Base-by-base conservation (phyloP, 2,113 vertebrate species). In the Sciurus niger region DNA sequence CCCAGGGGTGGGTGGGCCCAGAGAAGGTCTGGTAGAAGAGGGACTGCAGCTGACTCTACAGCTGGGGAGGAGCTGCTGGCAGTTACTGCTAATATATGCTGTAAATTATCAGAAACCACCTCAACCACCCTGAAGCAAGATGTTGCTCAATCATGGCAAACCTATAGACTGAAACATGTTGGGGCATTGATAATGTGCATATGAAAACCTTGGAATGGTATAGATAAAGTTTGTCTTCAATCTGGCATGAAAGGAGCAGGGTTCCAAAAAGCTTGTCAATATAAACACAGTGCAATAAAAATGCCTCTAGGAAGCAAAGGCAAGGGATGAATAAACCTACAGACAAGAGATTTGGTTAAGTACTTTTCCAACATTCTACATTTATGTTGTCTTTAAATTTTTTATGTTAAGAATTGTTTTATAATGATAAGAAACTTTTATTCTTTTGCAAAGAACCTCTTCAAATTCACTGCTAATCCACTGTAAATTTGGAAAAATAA, bases 281-380 rank as follows among this genome's bases (percentile, higher is more conserved):
- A 16, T 8, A 51, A 77, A 30, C 30, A 65, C 34, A 11, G 11
- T 2, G 1, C 28, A 24, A 12, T 32, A 43, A 83, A 55, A 58
- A 58, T 0, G 13, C 22, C 14, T 0, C 24, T 8, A 4, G 32
- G 10, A 17, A 63, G 30, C 16, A 7, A 40, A 72, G 55, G 53
- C 17, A 20, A 9, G 55, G 55, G 55, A 7, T 20, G 55, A 22
- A 58, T 8, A 20, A 20, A 2, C 5, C n/a, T 55, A 70, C 8
- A 7, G 18, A 16, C 5, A 5, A 4, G 6, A 48, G 46, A 17
- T 4, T 40, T 6, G 1, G 1, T 4, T 5, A 34, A 51, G 0
- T 10, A 4, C 30, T 2, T 85, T 30, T 40, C 4, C 20, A 48
- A 17, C 4, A 11, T 28, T 68, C 55, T 48, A 34, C 16, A 46